Conservation (phyloP, 2,888 invertebrate genomes). For the Euclidia mi region DNA sequence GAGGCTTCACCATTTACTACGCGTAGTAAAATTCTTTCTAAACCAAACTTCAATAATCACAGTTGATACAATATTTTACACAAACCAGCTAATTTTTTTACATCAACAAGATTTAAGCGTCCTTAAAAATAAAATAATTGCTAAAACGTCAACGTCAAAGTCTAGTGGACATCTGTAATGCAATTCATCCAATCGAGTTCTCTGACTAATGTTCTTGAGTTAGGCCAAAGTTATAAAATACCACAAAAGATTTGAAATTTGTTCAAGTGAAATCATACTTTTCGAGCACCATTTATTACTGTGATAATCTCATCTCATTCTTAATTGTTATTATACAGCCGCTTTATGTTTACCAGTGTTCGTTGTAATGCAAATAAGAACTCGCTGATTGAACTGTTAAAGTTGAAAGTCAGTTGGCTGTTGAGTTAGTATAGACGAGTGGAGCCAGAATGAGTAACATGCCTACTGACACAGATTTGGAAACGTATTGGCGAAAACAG, state of each 20-base stretch:
- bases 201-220: slow-evolving; percentile 4
- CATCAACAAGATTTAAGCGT: too few species aligned
- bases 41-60: too few species aligned
- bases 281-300: slow-evolving; percentile 17
- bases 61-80: too few species aligned
- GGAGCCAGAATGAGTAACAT: slow-evolving; percentile 7
- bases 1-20: too few species aligned
- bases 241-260: slow-evolving; percentile 18
- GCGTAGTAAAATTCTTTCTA: too few species aligned
- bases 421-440: neutral
- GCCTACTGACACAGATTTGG: slow-evolving; percentile 19
- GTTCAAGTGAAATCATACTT: slow-evolving; percentile 18
- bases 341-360: slow-evolving; percentile 13
- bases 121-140: neutral
- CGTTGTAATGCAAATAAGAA: neutral
- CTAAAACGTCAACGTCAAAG: neutral
- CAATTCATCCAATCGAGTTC: neutral
- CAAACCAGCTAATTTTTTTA: too few species aligned
- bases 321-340: slow-evolving; percentile 22
- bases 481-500: slow-evolving; percentile 13
- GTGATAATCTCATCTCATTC: slow-evolving; percentile 22
- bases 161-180: neutral
- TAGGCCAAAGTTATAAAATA: slow-evolving; percentile 5
- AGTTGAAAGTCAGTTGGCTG: slow-evolving; percentile 4
- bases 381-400: neutral